Percentiles rank a stretch among this genome's conserved stretches.
Conservation (phyloP, 2,797 vertebrate genomes). For the Leucoraja ocellata region DNA sequence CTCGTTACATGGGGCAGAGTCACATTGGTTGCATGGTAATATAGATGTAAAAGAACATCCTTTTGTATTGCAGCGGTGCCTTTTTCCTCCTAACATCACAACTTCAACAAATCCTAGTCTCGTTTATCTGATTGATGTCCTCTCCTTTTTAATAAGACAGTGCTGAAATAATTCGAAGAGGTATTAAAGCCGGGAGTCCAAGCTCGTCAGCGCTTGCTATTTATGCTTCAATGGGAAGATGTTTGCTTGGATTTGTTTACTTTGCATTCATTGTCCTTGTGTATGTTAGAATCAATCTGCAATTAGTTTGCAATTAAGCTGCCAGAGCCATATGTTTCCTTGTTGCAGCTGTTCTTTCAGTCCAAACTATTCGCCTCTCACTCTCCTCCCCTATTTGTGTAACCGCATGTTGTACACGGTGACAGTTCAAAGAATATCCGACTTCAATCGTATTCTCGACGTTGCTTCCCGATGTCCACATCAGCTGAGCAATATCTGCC, state of each 20-base stretch:
- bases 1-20: not conserved
- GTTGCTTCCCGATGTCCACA: not conserved
- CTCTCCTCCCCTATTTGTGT: not conserved
- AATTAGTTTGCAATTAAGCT: slow-evolving; percentile 25
- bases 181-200: slow-evolving; percentile 25
- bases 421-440: too few relatives aligned
- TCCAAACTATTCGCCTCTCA: not conserved
- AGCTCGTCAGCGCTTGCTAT: slow-evolving; percentile 13
- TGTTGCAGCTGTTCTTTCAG: not conserved
- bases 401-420: too few relatives aligned
- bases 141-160: slow-evolving; percentile 36
- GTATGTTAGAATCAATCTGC: not conserved
- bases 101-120: slow-evolving; percentile 26
- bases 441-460: not conserved
- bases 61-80: slow-evolving; percentile 2
- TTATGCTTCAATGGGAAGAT: slow-evolving; percentile 14
- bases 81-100: slow-evolving; percentile 18
- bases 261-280: not conserved
- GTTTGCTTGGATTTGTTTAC: slow-evolving; percentile 13
- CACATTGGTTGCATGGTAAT: slow-evolving; percentile 25
- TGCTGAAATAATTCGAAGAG: slow-evolving; percentile 31
- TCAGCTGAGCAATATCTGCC: too few relatives aligned
- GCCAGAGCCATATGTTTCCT: not conserved
- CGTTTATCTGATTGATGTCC: slow-evolving; percentile 36
- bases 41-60: slow-evolving; percentile 15